phyloP scores from a whole-genome alignment of 2,113 vertebrate genomes.

The Xiphias gladius region DNA sequence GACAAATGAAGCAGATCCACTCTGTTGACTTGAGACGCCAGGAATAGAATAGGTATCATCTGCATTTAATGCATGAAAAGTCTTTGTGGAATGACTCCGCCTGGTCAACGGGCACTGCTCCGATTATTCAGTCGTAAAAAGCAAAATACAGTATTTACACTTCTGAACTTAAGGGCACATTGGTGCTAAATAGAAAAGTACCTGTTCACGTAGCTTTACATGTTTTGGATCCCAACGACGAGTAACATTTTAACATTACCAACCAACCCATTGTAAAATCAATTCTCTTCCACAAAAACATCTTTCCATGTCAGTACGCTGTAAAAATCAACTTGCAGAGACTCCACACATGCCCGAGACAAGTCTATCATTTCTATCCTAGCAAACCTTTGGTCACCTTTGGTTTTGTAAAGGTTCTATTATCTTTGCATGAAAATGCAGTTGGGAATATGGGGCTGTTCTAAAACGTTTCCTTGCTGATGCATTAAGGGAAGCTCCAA shows the following conservation, averaged over 20 bases:
- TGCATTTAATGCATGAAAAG: not conserved
- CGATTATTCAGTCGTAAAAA: not conserved
- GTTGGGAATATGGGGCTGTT: not conserved
- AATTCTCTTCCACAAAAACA: not conserved
- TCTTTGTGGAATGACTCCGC: not conserved
- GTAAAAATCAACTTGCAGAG: not conserved
- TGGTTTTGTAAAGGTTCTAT: not conserved
- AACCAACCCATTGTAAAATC: too few relatives aligned
- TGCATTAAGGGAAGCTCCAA: not conserved
- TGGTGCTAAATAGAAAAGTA: not conserved
- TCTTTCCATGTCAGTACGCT: not conserved
- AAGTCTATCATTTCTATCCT: not conserved
- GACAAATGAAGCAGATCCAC: conserved; percentile 14
- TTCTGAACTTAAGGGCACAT: not conserved
- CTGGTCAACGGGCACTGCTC: not conserved
- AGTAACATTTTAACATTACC: too few relatives aligned
- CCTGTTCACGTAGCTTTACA: not conserved
- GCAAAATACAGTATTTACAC: not conserved
- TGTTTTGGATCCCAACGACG: not conserved
- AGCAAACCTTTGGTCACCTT: not conserved
- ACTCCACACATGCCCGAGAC: not conserved
- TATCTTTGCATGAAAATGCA: not conserved
- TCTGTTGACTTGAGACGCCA: not conserved
- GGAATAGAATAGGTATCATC: not conserved
- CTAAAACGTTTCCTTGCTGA: not conserved